Conservation (phyloP, 2,797 vertebrate genomes). For the Tachyglossus aculeatus region DNA sequence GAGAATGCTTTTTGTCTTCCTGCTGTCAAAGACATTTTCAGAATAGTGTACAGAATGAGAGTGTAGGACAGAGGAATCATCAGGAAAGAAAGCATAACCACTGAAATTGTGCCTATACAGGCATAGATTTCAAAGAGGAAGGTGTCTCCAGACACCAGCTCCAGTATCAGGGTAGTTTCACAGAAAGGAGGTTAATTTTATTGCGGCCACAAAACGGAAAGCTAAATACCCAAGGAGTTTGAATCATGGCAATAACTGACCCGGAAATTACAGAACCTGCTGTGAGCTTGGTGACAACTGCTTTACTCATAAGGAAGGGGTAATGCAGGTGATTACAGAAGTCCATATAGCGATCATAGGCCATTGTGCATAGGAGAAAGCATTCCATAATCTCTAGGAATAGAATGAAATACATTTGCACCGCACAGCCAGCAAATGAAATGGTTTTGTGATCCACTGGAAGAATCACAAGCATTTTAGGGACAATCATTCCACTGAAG, state of each 20-base stretch:
- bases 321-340: conserved; percentile 32
- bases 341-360: conserved; percentile 23
- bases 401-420: conserved; percentile 6
- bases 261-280: not conserved
- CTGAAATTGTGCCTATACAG: too few relatives aligned
- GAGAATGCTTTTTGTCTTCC: too few relatives aligned
- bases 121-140: too few relatives aligned
- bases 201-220: not conserved
- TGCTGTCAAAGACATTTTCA: too few relatives aligned
- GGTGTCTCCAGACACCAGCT: conserved; percentile 10
- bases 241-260: not conserved
- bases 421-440: not conserved
- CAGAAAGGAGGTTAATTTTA: conserved; percentile 14
- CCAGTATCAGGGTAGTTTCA: not conserved
- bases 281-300: not conserved
- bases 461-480: too few relatives aligned
- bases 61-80: too few relatives aligned
- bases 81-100: too few relatives aligned
- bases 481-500: too few relatives aligned
- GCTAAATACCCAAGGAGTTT: not conserved
- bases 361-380: conserved; percentile 12
- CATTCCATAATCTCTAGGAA: conserved; percentile 6
- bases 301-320: conserved; percentile 1
- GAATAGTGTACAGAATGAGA: too few relatives aligned
- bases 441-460: too few relatives aligned